These are phyloP conservation scores for Coelopa frigida DNA, from an alignment of 1,140 invertebrate species.

Conservation along the genomic window DNA sequence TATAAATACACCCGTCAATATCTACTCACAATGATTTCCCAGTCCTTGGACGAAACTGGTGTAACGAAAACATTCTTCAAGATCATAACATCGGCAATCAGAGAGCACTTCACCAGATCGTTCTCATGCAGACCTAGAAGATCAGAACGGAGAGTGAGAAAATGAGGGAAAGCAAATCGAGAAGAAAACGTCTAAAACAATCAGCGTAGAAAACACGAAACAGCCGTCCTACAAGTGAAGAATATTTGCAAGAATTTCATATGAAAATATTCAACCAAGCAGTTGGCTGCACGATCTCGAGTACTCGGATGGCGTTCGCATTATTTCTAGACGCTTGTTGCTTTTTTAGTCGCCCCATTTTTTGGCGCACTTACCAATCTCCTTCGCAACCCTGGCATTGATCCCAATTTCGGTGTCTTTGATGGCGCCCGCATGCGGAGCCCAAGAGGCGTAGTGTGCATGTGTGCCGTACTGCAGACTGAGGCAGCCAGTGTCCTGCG, in stretches of 20 bases:
- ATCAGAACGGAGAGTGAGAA: constrained; percentile 13
- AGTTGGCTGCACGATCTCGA: too few relatives aligned
- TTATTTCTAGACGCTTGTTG: background rate
- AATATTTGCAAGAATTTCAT: too few relatives aligned
- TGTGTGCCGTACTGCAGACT: constrained; percentile 32
- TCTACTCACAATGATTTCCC: constrained; percentile 44
- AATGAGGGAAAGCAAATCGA: constrained; percentile 1
- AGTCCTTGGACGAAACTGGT: constrained; percentile 41
- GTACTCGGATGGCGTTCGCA: too few relatives aligned
- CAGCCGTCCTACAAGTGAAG: too few relatives aligned
- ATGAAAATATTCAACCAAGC: too few relatives aligned
- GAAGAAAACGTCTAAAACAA: too few relatives aligned
- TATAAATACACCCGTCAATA: too few relatives aligned
- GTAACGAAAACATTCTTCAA: constrained; percentile 38
- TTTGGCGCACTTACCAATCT: constrained; percentile 39
- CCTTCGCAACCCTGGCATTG: constrained; percentile 44
- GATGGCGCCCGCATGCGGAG: constrained; percentile 32
- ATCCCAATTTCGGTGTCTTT: constrained; percentile 45
- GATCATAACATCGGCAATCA: constrained; percentile 38
- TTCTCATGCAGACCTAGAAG: constrained; percentile 38
- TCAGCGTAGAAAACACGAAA: too few relatives aligned
- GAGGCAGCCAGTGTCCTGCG: constrained; percentile 41
- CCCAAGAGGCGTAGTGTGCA: constrained; percentile 38
- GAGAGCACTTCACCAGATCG: constrained; percentile 39
- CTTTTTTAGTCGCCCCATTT: too few relatives aligned